These are phyloP conservation scores for Barnardius zonarius DNA, from an alignment of 2,113 vertebrate species.

Conservation along the genomic window DNA sequence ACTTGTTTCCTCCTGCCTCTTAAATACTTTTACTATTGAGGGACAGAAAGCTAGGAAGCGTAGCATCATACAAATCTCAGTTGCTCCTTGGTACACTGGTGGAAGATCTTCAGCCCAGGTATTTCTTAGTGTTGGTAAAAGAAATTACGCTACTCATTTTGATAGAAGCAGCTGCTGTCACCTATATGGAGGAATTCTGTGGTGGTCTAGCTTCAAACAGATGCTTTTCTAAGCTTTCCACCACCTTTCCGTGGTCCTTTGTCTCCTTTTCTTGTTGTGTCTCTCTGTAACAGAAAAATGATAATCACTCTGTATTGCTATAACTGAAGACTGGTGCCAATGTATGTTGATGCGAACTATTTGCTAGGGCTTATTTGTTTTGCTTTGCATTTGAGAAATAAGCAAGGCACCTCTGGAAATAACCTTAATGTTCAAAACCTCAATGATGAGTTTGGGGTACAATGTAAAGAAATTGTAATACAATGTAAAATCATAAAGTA, in stretches of 20 bases:
- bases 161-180: fast-evolving
- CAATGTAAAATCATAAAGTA: neutral
- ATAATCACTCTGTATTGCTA: neutral
- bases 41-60: neutral
- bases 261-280: neutral
- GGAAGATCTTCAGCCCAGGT: neutral
- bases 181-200: neutral
- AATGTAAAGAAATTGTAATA: neutral
- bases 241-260: neutral
- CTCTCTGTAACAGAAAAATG: neutral
- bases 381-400: neutral
- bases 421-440: neutral
- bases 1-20: neutral
- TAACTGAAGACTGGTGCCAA: neutral
- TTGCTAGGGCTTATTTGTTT: neutral
- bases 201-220: neutral
- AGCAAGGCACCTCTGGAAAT: neutral
- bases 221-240: neutral
- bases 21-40: neutral
- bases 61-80: neutral
- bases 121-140: neutral
- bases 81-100: neutral
- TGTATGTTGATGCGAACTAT: neutral
- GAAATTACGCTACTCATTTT: neutral
- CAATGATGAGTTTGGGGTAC: neutral